A percentile compares a stretch with the other conserved stretches of the same genome.
Evolutionary conservation across 2,888 invertebrate species (phyloP).

Genomic region (Eilema depressum): DNA sequence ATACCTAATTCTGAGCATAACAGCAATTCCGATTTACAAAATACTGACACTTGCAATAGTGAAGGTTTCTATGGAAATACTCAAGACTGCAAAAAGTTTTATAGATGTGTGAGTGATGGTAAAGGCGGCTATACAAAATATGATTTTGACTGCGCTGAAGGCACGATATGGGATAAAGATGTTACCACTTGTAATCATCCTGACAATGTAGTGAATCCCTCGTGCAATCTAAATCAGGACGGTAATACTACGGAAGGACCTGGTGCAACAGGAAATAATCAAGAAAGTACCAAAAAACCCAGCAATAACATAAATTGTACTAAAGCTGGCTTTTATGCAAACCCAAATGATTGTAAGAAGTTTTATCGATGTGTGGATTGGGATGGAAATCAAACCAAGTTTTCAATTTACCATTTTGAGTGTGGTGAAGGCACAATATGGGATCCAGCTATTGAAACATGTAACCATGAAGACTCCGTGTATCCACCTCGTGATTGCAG

Average conservation of each 20-base stretch:
- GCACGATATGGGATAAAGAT: constrained; percentile 90
- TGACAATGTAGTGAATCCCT: constrained; percentile 72
- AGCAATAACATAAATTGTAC: constrained; percentile 75
- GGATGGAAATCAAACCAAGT: constrained; percentile 84
- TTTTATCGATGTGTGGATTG: constrained; percentile 90
- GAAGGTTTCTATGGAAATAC: constrained; percentile 89
- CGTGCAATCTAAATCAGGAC: constrained; percentile 61
- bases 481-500: constrained; percentile 86
- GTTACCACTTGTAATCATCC: constrained; percentile 80
- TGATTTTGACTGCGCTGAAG: constrained; percentile 89
- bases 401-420: constrained; percentile 89
- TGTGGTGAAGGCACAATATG: constrained; percentile 91
- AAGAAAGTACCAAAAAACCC: constrained; percentile 61
- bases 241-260: constrained; percentile 36
- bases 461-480: constrained; percentile 89
- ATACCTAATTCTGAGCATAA: constrained; percentile 37
- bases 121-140: constrained; percentile 87
- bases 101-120: constrained; percentile 89
- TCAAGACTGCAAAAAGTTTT: constrained; percentile 88
- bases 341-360: constrained; percentile 88
- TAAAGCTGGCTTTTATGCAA: constrained; percentile 88
- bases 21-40: constrained; percentile 32
- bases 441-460: constrained; percentile 89
- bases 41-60: constrained; percentile 70
- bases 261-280: constrained; percentile 54